A percentile compares a stretch with the other conserved stretches of the same genome.
These are phyloP conservation scores for Helobdella robusta DNA, from an alignment of 2,888 invertebrate genomes.

Conservation along the genomic window DNA sequence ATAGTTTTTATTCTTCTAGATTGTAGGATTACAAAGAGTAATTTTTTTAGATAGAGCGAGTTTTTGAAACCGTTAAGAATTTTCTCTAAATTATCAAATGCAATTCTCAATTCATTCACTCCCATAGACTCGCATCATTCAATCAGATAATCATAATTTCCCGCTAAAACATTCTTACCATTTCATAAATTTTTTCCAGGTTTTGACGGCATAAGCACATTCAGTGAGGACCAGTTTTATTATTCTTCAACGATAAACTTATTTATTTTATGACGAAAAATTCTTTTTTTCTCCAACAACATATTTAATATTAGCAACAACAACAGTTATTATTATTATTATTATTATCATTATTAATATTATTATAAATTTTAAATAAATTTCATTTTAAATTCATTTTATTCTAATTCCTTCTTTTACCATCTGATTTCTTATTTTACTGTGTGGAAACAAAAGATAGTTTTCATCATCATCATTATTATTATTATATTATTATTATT, in stretches of 20 bases:
- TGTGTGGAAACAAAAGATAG: background rate
- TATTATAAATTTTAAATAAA: background rate
- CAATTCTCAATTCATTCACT: too few relatives aligned
- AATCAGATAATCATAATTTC: too few relatives aligned
- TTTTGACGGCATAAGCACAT: background rate
- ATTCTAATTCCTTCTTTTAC: background rate
- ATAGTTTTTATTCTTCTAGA: too few relatives aligned
- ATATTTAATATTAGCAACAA: background rate
- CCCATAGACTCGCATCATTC: too few relatives aligned
- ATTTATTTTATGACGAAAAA: too few relatives aligned
- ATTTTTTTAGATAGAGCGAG: too few relatives aligned
- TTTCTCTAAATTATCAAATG: too few relatives aligned
- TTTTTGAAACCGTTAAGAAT: too few relatives aligned
- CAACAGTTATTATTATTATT: background rate
- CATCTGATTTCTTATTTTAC: background rate
- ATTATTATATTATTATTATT: conserved; percentile 6
- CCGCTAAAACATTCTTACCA: too few relatives aligned
- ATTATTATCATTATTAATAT: background rate
- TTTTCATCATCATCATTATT: conserved; percentile 3
- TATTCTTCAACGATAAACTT: too few relatives aligned
- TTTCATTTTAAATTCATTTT: background rate
- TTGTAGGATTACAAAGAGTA: too few relatives aligned
- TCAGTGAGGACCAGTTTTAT: background rate
- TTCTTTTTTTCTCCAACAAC: background rate
- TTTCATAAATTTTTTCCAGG: conserved; percentile 3